phyloP scores from a whole-genome alignment of 2,113 vertebrate genomes.

The Caracal caracal region DNA sequence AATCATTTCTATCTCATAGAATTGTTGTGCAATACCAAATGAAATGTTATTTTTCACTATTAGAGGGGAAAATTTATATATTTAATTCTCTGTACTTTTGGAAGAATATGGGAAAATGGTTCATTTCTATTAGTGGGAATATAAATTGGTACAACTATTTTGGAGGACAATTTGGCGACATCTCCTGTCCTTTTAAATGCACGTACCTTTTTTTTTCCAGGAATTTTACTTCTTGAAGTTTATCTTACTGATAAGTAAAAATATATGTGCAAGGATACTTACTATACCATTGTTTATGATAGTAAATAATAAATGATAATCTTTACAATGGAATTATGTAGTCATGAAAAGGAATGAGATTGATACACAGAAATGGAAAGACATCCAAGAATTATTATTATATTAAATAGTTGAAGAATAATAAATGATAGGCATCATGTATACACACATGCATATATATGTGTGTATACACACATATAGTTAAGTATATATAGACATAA shows the following conservation, averaged over 20 bases:
- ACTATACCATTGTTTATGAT: background rate
- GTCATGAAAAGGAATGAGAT: background rate
- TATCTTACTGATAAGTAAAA: constrained; percentile 3
- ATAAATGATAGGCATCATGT: background rate
- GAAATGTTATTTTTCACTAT: background rate
- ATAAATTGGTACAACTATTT: background rate
- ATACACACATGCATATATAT: background rate
- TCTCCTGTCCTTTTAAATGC: background rate
- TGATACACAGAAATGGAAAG: background rate
- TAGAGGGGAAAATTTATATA: background rate
- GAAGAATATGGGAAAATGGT: background rate
- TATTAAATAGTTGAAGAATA: constrained; percentile 22
- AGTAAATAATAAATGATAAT: constrained; percentile 1
- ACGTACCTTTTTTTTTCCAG: background rate
- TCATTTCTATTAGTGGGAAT: background rate
- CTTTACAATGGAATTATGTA: background rate
- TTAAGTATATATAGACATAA: background rate
- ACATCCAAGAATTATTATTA: background rate
- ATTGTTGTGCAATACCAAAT: background rate
- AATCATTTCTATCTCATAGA: background rate
- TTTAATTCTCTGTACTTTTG: constrained; percentile 17
- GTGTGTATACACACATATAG: background rate
- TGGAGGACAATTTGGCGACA: background rate
- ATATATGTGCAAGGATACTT: background rate
- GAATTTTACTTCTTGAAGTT: constrained; percentile 17